Evolutionary conservation across 2,888 invertebrate species (phyloP).

Genomic region (Schizaphis graminum): DNA sequence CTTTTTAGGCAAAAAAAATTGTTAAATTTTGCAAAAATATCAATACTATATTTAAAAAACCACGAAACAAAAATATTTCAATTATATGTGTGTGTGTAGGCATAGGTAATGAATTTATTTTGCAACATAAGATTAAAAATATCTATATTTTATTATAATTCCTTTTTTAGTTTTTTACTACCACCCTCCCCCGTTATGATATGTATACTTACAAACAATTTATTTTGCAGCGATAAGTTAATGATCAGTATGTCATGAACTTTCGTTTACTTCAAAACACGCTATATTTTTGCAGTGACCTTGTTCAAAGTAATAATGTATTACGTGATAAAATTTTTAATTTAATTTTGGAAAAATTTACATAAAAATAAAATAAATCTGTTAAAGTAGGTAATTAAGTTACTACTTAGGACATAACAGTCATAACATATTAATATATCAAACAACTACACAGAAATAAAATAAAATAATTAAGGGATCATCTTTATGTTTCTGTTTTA

Average conservation of each 20-base stretch:
- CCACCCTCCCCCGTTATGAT: too few species aligned
- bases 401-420: not conserved
- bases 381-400: constrained; percentile 16
- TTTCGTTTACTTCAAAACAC: constrained; percentile 43
- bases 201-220: not conserved
- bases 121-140: not conserved
- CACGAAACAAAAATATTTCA: not conserved
- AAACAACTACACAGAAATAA: not conserved
- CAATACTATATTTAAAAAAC: not conserved
- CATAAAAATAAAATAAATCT: constrained; percentile 25
- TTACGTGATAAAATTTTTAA: constrained; percentile 35
- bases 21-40: not conserved
- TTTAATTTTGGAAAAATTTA: constrained; percentile 33
- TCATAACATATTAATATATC: not conserved
- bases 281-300: constrained; percentile 15
- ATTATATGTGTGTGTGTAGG: not conserved
- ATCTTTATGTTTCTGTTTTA: not conserved
- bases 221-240: constrained; percentile 27
- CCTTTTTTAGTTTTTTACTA: not conserved
- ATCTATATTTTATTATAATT: not conserved
- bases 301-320: constrained; percentile 16
- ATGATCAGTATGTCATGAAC: constrained; percentile 33
- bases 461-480: not conserved
- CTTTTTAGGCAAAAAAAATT: not conserved
- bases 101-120: not conserved